Evolutionary conservation across 2,797 vertebrate genomes (phyloP).

Genomic region (Mus minutoides): DNA sequence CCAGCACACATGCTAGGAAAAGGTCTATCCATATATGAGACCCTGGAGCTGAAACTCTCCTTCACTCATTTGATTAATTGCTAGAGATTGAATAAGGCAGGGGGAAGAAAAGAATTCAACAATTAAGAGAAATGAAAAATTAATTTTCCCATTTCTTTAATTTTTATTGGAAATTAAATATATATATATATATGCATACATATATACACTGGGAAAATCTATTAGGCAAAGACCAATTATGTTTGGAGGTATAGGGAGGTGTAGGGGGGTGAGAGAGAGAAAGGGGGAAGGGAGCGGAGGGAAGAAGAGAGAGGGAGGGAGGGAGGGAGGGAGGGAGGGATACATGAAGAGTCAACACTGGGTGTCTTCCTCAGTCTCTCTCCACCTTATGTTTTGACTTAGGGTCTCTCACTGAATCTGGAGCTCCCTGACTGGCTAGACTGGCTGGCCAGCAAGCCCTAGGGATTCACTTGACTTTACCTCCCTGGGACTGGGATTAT

Average conservation of each 20-base stretch:
- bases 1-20: constrained; percentile 28
- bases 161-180: constrained; percentile 22
- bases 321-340: neutral
- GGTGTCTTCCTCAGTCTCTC: neutral
- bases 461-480: neutral
- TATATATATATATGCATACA: neutral
- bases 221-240: neutral
- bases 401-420: neutral
- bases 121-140: constrained; percentile 14
- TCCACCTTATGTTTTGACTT: neutral
- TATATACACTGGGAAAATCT: neutral
- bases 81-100: neutral
- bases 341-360: neutral
- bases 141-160: constrained; percentile 31
- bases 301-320: neutral
- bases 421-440: neutral
- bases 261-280: too few relatives aligned
- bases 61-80: constrained; percentile 74
- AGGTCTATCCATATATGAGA: constrained; percentile 54
- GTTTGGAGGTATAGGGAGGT: neutral
- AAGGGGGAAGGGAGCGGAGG: too few relatives aligned
- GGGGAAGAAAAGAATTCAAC: neutral
- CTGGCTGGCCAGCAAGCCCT: neutral
- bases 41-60: constrained; percentile 30
- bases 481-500: neutral